Conservation (phyloP, 2,797 vertebrate genomes). For the Coccyzus lansbergi region DNA sequence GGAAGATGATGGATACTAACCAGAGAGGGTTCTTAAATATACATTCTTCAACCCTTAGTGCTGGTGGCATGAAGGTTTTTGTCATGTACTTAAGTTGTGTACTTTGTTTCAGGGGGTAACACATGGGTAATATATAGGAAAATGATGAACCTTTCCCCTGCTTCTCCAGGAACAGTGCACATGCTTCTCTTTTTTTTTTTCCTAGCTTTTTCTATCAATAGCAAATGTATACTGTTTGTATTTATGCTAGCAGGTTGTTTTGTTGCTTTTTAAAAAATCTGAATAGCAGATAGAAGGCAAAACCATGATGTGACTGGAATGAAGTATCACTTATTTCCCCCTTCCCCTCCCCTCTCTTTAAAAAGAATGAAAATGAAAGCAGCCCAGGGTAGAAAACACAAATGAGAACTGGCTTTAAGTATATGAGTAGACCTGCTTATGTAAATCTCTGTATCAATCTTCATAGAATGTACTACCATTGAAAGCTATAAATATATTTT, state of each 20-base stretch:
- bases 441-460: constrained; percentile 29
- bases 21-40: background rate
- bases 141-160: background rate
- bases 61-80: background rate
- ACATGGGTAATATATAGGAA: background rate
- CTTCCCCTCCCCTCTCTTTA: background rate
- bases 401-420: background rate
- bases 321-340: background rate
- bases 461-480: background rate
- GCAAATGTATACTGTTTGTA: background rate
- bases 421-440: background rate
- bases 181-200: background rate
- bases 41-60: background rate
- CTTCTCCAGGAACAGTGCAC: background rate
- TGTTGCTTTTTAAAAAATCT: background rate
- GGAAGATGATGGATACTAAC: background rate
- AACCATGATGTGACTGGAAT: background rate
- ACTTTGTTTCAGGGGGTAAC: background rate
- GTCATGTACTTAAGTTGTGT: background rate
- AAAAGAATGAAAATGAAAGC: background rate
- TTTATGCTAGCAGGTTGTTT: background rate
- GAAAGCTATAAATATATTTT: constrained; percentile 11
- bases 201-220: background rate
- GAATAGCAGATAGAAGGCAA: background rate
- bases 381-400: background rate